Base-by-base conservation (phyloP, 2,888 invertebrate species). In the Cotesia congregata region DNA sequence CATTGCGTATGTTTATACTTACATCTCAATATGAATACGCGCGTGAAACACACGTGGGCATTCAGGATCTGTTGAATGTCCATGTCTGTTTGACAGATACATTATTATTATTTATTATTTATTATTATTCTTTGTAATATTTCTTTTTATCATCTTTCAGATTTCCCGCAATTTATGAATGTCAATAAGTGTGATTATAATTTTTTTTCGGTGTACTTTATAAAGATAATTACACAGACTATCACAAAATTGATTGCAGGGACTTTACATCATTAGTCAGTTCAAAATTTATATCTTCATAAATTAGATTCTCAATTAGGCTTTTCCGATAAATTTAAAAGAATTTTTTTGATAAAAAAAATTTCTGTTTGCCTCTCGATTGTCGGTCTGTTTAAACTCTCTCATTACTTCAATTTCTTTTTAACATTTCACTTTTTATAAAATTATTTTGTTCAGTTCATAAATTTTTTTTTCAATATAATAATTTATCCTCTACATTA, bases 171-270 rank as follows among this genome's bases (percentile, higher is more conserved):
- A 59, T 70, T 67, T 30, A 30, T 30, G 3, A 30, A 30, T 78
- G 61, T 50, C 71, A 50, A 67, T 65, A 67, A 74, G 60, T 75
- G 64, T 73, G 65, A 79, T 75, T 64, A n/a, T 77, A 20, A 67
- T 70, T 76, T 64, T 74, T 82, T 82, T 81, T 83, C 80, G 77
- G 80, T 80, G 81, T 82, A 81, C 77, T 80, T 81, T 81, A 80
- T 79, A 82, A 50, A 81, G 79, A 86, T 85, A 83, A 79, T 82
- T 85, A 83, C 83, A 83, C 81, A 81, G 82, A 82, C 87, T 88
- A 88, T 88, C 88, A 88, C 86, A 88, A 86, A 85, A 82, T 88
- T 87, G 86, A 88, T 88, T 86, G 86, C 86, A 85, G 85, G 83
- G 83, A 85, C 70, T 67, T 72, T 76, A 50, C 50, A 62, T 72